Evolutionary conservation across 2,797 vertebrate genomes (phyloP).

Genomic region (Champsocephalus esox): DNA sequence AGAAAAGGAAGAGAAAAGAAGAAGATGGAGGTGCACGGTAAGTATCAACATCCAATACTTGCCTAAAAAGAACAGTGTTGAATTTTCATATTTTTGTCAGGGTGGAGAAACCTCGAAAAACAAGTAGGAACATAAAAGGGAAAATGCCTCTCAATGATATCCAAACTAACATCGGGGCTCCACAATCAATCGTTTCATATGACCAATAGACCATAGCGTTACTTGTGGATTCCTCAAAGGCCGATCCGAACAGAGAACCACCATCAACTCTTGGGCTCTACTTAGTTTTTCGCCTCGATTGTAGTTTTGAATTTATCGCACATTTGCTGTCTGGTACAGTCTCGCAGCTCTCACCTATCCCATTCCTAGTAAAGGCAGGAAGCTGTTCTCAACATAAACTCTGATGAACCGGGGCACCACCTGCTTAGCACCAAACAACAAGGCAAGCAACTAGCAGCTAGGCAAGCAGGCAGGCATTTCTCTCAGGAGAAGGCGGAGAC

Average conservation of each 20-base stretch:
- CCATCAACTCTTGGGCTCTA: not conserved
- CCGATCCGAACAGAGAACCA: constrained; percentile 14
- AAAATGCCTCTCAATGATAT: constrained; percentile 37
- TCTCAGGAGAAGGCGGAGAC: not conserved
- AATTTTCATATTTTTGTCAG: constrained; percentile 58
- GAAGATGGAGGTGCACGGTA: constrained; percentile 51
- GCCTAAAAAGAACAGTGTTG: constrained; percentile 32
- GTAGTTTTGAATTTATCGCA: constrained; percentile 2
- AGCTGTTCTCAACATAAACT: constrained; percentile 2
- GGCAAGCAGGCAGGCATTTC: too few relatives aligned
- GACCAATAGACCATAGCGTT: constrained; percentile 33
- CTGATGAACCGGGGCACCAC: not conserved
- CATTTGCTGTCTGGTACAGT: not conserved
- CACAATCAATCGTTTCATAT: constrained; percentile 40
- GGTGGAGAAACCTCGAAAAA: constrained; percentile 44
- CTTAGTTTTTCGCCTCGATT: not conserved
- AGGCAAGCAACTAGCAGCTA: not conserved
- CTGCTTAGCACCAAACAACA: not conserved
- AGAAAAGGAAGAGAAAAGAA: constrained; percentile 39
- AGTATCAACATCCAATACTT: constrained; percentile 31
- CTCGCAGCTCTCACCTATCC: not conserved
- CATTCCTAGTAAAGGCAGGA: not conserved
- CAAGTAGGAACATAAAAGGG: constrained; percentile 30
- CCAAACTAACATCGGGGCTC: constrained; percentile 17
- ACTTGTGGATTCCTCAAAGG: not conserved